These are phyloP conservation scores for Enoplosus armatus DNA, from an alignment of 2,797 vertebrate species.

Conservation along the genomic window DNA sequence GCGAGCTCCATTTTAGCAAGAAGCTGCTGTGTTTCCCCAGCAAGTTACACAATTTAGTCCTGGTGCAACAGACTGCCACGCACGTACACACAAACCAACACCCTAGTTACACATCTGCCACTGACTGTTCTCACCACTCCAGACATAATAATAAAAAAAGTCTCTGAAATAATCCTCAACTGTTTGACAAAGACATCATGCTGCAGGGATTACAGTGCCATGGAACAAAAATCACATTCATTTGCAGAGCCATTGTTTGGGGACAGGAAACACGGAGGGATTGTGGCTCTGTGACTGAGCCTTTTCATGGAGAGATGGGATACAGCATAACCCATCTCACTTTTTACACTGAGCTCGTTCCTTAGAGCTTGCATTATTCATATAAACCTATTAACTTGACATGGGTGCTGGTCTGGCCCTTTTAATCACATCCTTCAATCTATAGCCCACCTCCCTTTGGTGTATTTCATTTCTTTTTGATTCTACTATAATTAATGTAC, in stretches of 20 bases:
- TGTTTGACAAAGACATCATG: conserved; percentile 69
- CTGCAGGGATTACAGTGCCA: conserved; percentile 63
- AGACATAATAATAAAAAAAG: conserved; percentile 52
- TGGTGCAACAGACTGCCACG: conserved; percentile 11
- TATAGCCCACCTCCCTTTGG: conserved; percentile 55
- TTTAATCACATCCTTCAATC: conserved; percentile 63
- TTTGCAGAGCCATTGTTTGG: conserved; percentile 59
- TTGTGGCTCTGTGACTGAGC: conserved; percentile 48
- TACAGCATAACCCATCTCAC: conserved; percentile 36
- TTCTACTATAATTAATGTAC: conserved; percentile 53
- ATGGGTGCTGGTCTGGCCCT: conserved; percentile 48
- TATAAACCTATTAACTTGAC: conserved; percentile 73
- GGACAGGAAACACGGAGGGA: conserved; percentile 46
- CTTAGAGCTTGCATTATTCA: conserved; percentile 71
- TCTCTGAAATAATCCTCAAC: conserved; percentile 62
- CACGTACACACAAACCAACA: conserved; percentile 15
- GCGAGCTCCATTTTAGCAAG: not conserved
- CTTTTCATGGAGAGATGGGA: conserved; percentile 36
- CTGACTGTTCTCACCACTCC: conserved; percentile 29
- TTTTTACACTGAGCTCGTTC: conserved; percentile 44
- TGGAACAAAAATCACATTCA: conserved; percentile 64
- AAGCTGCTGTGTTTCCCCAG: conserved; percentile 9
- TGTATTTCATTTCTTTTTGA: conserved; percentile 51
- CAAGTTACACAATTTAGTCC: conserved; percentile 20
- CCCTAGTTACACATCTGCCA: conserved; percentile 25